Evolutionary conservation across 2,113 vertebrate genomes (phyloP), one percentile per base, ranked within the genome.

Genomic region (Callipepla californica): DNA sequence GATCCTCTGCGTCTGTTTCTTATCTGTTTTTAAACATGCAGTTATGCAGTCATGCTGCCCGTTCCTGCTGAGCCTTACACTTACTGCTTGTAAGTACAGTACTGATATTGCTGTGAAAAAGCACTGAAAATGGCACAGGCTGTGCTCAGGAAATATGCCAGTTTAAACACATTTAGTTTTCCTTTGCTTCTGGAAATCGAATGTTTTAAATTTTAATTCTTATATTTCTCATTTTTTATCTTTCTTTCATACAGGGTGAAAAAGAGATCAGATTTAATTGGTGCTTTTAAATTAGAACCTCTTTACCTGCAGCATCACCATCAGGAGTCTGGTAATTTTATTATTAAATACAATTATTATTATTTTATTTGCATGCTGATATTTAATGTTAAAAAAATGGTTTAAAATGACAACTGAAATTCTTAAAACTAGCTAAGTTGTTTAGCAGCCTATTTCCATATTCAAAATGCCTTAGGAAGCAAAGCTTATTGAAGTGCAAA

Each of bases 241-340:
- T 47, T 75, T 57, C 66, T 83, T 62, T 87, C 61, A n/a, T 85
- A 70, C 95, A 99, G 99, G 99, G 99, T 99, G 95, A 99, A 98
- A 95, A 98, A 97, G 53, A 98, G 98, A 96, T 44, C 95, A 6
- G 98, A 99, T 93, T 92, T 99, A 76, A 99, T 97, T 9, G 97
- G 98, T 77, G 98, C 99, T 86, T 99, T 99, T 95, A 99, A 99
- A 87, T 90, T 99, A 90, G 99, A 99, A 40, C 99, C 99, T 4
- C 87, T 99, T 48, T 99, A 99, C 89, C 97, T 99, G 78, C 98
- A 98, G 95, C 98, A 99, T 53, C 97, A 98, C 79, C 98, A 99
- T 84, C 98, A 99, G 92, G 98, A 99, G 58, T 99, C 99, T 92
- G 99, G 99, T 99, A 95, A 94, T 80, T 88, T 44, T 91, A 44